Evolutionary conservation across 1,140 invertebrate genomes (phyloP).

Genomic region (Microplitis mediator): DNA sequence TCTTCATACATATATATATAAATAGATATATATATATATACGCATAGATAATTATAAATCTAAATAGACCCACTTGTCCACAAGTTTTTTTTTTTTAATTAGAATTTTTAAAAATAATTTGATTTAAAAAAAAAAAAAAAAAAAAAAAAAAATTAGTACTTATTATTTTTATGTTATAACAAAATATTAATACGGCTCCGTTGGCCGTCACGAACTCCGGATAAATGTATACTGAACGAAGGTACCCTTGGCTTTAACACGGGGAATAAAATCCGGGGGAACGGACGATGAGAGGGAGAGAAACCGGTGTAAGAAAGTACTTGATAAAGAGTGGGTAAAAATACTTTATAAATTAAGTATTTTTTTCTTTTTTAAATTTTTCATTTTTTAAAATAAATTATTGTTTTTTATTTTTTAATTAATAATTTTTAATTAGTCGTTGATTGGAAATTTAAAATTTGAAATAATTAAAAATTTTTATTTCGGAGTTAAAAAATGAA

Average conservation of each 20-base stretch:
- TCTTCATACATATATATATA: not conserved
- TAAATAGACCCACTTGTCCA: not conserved
- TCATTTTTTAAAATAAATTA: not conserved
- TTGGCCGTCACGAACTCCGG: conserved; percentile 39
- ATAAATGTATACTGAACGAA: conserved; percentile 44
- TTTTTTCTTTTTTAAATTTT: not conserved
- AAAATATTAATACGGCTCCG: conserved; percentile 3
- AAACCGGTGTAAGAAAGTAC: not conserved
- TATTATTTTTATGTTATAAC: too few species aligned
- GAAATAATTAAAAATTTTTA: not conserved
- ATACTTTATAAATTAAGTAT: not conserved
- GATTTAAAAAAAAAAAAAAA: too few species aligned
- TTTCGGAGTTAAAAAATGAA: too few species aligned
- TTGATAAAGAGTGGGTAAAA: not conserved
- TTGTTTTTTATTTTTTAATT: not conserved
- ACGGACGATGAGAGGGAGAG: conserved; percentile 20
- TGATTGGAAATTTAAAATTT: not conserved
- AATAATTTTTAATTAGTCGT: not conserved
- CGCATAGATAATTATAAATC: not conserved
- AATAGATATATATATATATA: not conserved
- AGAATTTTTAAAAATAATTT: too few species aligned
- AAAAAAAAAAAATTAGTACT: too few species aligned
- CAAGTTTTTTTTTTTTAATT: too few species aligned
- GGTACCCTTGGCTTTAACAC: conserved; percentile 36
- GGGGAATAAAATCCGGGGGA: not conserved